Evolutionary conservation across 2,888 invertebrate species (phyloP).

Genomic region (Anticlea derivata): DNA sequence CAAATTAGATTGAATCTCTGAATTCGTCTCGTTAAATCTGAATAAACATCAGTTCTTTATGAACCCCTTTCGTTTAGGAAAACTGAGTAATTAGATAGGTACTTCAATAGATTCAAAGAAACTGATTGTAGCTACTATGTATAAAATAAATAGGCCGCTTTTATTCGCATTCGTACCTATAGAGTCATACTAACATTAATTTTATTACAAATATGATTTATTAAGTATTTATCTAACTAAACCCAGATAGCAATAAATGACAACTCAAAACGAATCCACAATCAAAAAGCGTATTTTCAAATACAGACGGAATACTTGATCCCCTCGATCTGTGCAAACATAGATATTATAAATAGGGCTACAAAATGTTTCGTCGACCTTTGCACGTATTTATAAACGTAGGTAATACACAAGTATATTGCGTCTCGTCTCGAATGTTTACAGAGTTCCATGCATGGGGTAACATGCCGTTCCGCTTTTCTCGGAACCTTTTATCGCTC

Average conservation of each 20-base stretch:
- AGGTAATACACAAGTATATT: constrained; percentile 33
- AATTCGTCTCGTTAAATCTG: constrained; percentile 57
- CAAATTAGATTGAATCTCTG: constrained; percentile 75
- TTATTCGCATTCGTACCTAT: no score
- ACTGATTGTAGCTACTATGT: neutral
- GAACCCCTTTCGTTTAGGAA: neutral
- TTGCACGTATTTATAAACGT: constrained; percentile 29
- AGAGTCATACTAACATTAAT: no score
- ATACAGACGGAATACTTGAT: constrained; percentile 33
- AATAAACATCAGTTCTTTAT: constrained; percentile 50
- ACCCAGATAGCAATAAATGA: constrained; percentile 17
- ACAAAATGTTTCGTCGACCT: constrained; percentile 35
- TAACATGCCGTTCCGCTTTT: constrained; percentile 25
- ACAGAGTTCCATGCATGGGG: constrained; percentile 57
- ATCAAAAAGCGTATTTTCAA: constrained; percentile 33
- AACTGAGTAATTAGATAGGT: constrained; percentile 7
- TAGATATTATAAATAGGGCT: constrained; percentile 26
- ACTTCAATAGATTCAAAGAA: no score
- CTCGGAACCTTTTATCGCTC: constrained; percentile 16
- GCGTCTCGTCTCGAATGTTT: constrained; percentile 64
- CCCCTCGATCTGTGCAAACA: constrained; percentile 30
- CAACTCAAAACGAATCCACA: constrained; percentile 21
- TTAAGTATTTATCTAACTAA: constrained; percentile 22
- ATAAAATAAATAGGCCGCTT: neutral
- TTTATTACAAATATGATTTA: no score